phyloP scores from a whole-genome alignment of 2,888 invertebrate species.

The Athalia rosae region DNA sequence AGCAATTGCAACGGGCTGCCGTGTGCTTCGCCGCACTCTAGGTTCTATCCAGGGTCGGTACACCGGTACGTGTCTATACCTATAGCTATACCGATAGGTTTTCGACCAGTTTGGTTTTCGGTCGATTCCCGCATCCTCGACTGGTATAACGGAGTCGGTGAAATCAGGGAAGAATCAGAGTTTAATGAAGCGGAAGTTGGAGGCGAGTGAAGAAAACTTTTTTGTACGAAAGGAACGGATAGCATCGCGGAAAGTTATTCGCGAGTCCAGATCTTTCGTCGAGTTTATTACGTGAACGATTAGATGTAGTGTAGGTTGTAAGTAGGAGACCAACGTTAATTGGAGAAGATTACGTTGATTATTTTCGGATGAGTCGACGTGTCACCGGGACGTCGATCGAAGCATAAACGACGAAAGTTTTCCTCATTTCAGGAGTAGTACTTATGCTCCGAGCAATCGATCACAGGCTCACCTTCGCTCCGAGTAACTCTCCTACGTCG shows the following conservation, averaged over 20 bases:
- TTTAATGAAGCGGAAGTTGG: constrained; percentile 12
- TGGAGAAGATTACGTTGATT: constrained; percentile 36
- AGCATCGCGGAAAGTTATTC: constrained; percentile 26
- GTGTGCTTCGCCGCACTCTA: background rate
- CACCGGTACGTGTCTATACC: too few relatives aligned
- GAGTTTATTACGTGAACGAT: constrained; percentile 23
- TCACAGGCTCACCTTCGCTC: constrained; percentile 6
- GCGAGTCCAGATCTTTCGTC: constrained; percentile 14
- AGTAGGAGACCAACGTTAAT: constrained; percentile 29
- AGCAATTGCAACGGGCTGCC: constrained; percentile 34
- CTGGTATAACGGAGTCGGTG: background rate
- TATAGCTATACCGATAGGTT: too few relatives aligned
- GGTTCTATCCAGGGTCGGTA: background rate
- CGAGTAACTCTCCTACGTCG: background rate
- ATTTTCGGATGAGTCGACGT: constrained; percentile 27
- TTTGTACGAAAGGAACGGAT: background rate
- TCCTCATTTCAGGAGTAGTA: background rate
- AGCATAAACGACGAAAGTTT: constrained; percentile 14
- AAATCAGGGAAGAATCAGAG: constrained; percentile 7
- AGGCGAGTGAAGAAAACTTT: constrained; percentile 27
- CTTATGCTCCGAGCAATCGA: background rate
- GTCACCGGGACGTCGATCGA: background rate
- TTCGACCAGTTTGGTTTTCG: background rate
- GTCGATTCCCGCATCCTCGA: background rate
- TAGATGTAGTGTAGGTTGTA: constrained; percentile 5